These are phyloP conservation scores for Gila robusta DNA, from an alignment of 2,797 vertebrate genomes.

Conservation along the genomic window DNA sequence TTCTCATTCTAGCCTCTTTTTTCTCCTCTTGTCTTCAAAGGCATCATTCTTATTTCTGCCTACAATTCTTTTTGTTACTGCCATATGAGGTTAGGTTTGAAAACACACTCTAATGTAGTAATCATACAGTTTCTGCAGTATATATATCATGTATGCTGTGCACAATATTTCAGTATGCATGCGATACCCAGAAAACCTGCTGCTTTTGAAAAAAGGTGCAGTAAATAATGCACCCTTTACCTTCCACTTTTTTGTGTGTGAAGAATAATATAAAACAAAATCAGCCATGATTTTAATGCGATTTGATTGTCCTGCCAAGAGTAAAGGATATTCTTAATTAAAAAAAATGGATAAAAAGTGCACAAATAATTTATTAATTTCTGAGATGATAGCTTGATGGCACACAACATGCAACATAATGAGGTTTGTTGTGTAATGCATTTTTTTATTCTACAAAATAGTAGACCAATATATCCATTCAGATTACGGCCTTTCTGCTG, in stretches of 20 bases:
- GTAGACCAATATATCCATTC: background rate
- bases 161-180: background rate
- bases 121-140: background rate
- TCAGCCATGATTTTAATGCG: background rate
- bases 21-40: slow-evolving; percentile 18
- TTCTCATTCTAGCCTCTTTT: background rate
- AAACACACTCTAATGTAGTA: background rate
- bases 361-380: background rate
- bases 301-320: background rate
- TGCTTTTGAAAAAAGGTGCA: background rate
- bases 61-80: background rate
- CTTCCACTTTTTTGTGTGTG: background rate
- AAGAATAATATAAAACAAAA: background rate
- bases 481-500: background rate
- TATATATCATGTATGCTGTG: background rate
- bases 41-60: slow-evolving; percentile 19
- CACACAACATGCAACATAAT: background rate
- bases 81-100: background rate
- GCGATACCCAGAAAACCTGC: background rate
- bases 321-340: background rate
- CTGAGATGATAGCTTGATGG: background rate
- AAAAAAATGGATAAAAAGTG: background rate
- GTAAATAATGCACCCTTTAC: background rate
- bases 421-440: background rate
- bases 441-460: background rate